Conservation (phyloP, 2,888 invertebrate species). For the Camponotus fellah region DNA sequence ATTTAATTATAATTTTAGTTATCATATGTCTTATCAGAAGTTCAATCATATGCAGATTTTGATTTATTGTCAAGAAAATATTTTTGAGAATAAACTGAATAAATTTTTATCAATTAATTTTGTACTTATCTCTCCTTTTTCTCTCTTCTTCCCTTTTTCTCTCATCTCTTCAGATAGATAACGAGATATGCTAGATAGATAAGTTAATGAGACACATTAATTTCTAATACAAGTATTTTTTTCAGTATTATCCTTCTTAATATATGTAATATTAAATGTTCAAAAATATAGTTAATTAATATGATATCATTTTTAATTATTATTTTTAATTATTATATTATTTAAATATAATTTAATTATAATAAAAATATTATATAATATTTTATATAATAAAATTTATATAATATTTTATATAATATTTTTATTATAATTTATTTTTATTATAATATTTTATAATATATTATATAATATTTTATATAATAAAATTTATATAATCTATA, state of each 20-base stretch:
- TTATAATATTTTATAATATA: no score
- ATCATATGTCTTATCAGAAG: neutral
- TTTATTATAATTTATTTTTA: no score
- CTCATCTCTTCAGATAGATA: neutral
- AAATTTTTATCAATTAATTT: slow-evolving; percentile 8
- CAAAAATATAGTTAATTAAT: neutral
- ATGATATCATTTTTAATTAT: neutral
- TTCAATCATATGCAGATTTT: neutral
- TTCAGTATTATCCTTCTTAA: neutral
- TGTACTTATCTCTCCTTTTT: neutral
- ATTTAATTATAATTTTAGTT: no score
- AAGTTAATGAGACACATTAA: slow-evolving; percentile 3
- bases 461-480: no score
- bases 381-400: no score
- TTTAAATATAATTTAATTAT: no score
- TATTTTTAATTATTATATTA: no score
- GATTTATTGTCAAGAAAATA: neutral
- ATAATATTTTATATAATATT: no score
- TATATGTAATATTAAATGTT: neutral
- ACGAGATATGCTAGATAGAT: no score
- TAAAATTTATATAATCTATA: no score
- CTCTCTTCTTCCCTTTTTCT: neutral
- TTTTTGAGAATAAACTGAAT: neutral
- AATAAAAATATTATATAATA: no score
- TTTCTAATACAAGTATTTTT: neutral